phyloP scores from a whole-genome alignment of 2,797 vertebrate genomes.

The Tauraco hartlaubi region DNA sequence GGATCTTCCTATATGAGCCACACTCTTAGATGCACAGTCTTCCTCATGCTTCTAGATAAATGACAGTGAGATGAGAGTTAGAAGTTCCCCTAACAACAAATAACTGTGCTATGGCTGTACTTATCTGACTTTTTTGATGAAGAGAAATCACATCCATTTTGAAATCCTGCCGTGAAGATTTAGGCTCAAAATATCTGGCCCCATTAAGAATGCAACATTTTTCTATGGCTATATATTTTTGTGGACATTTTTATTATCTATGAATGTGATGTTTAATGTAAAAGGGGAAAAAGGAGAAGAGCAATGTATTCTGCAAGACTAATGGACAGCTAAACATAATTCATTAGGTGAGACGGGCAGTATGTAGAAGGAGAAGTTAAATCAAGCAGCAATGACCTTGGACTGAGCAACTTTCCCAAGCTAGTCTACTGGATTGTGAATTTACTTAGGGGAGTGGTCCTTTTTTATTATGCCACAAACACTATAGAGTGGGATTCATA shows the following conservation, averaged over 20 bases:
- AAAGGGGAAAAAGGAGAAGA: neutral
- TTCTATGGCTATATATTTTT: slow-evolving; percentile 19
- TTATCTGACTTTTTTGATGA: neutral
- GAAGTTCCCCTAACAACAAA: neutral
- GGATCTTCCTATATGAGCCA: neutral
- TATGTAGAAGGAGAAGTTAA: slow-evolving; percentile 18
- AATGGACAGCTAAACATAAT: slow-evolving; percentile 48
- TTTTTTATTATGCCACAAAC: neutral
- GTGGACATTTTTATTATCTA: slow-evolving; percentile 33
- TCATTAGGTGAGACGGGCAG: slow-evolving; percentile 8
- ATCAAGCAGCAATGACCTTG: slow-evolving; percentile 57
- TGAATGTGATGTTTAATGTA: slow-evolving; percentile 36
- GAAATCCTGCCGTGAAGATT: slow-evolving; percentile 30
- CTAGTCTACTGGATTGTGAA: neutral
- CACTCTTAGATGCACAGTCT: neutral
- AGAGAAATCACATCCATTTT: neutral
- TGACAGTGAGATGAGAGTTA: neutral
- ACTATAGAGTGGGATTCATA: neutral
- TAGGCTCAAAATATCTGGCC: neutral
- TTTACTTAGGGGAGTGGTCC: neutral
- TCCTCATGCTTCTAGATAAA: neutral
- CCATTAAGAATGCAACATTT: slow-evolving; percentile 2
- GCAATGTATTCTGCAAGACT: slow-evolving; percentile 28
- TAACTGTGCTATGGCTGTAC: neutral
- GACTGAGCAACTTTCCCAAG: neutral